Conservation (phyloP, 2,888 invertebrate genomes). For the Aproaerema taeniolella region DNA sequence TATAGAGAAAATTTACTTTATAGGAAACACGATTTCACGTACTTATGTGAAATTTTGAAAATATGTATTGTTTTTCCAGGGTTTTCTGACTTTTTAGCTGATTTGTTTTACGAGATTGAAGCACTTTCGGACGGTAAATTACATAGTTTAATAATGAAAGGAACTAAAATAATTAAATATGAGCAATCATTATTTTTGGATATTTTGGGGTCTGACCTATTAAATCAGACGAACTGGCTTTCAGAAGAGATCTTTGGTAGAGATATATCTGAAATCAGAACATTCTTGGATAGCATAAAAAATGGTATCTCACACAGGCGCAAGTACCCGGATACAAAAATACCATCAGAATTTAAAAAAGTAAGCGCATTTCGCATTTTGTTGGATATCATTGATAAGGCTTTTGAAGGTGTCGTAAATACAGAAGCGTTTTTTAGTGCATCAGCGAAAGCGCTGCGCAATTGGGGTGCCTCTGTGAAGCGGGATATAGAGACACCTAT, state of each 20-base stretch:
- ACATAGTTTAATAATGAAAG: constrained; percentile 14
- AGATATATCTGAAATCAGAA: background rate
- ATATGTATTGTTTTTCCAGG: constrained; percentile 37
- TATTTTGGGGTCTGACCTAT: constrained; percentile 20
- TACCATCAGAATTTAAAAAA: constrained; percentile 18
- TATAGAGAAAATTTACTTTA: too few relatives aligned
- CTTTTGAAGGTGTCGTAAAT: constrained; percentile 28
- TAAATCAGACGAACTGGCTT: background rate
- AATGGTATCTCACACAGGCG: background rate
- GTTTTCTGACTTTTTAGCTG: constrained; percentile 32
- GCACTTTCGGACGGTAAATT: constrained; percentile 24
- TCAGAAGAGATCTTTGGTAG: background rate
- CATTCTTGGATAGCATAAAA: background rate
- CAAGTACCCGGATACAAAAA: background rate
- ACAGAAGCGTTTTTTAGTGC: constrained; percentile 27
- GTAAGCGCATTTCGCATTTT: constrained; percentile 34
- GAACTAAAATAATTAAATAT: constrained; percentile 14
- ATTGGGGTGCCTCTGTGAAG: constrained; percentile 20
- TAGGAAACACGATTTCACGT: constrained; percentile 28
- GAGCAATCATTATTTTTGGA: constrained; percentile 24
- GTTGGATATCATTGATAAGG: constrained; percentile 39
- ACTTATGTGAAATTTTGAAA: constrained; percentile 26
- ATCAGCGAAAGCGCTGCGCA: constrained; percentile 20
- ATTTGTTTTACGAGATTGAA: constrained; percentile 8
- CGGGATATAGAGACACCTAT: constrained; percentile 2